Percentiles rank a stretch among this genome's conserved stretches.
phyloP scores from a whole-genome alignment of 2,888 invertebrate species.

The Papilio demoleus region DNA sequence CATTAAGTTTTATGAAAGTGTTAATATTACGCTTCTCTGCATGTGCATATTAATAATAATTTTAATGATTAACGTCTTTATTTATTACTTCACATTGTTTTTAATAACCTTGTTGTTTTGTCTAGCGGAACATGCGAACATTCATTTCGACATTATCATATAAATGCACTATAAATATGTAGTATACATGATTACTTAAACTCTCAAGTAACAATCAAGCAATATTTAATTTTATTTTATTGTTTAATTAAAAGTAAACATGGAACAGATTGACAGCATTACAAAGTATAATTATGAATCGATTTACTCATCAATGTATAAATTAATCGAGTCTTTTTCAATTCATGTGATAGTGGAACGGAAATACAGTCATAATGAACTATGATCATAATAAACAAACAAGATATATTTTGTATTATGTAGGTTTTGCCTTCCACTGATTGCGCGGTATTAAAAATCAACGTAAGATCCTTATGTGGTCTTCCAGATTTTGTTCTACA shows the following conservation, averaged over 20 bases:
- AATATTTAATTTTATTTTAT: neutral
- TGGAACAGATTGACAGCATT: neutral
- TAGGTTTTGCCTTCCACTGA: too few relatives aligned
- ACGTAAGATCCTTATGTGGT: too few relatives aligned
- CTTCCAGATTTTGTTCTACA: too few relatives aligned
- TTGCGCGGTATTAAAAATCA: too few relatives aligned
- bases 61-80: neutral
- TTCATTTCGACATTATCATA: neutral
- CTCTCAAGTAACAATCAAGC: neutral
- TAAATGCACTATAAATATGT: slow-evolving; percentile 4
- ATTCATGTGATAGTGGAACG: too few relatives aligned
- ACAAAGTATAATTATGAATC: neutral
- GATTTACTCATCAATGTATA: neutral
- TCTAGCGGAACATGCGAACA: slow-evolving; percentile 3
- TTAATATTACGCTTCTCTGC: neutral
- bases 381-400: too few relatives aligned
- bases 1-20: neutral
- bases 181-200: too few relatives aligned
- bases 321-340: neutral
- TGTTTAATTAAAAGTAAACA: neutral
- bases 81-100: neutral
- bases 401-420: too few relatives aligned
- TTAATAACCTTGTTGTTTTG: slow-evolving; percentile 6
- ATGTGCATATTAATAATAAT: neutral
- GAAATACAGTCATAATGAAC: too few relatives aligned